These are phyloP conservation scores for Leucopternis melanops DNA, from an alignment of 2,113 vertebrate species.

Conservation along the genomic window DNA sequence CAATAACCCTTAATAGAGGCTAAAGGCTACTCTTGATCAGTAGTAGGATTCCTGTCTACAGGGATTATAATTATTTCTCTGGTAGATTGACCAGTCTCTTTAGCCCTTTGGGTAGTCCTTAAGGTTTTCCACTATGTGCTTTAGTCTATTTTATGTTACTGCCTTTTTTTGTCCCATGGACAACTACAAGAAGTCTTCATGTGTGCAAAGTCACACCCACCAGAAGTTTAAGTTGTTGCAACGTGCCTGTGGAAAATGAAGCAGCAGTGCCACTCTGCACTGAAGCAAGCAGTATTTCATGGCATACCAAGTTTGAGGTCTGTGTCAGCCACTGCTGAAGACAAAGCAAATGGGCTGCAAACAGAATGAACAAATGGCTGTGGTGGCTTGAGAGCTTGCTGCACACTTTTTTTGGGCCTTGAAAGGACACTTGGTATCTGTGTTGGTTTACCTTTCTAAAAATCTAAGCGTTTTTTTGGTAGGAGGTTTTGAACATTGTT, in stretches of 20 bases:
- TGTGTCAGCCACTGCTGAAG: rapidly evolving
- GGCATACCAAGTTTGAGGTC: not conserved
- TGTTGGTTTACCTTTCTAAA: not conserved
- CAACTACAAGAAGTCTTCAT: not conserved
- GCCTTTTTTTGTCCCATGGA: not conserved
- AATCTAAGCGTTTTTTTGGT: not conserved
- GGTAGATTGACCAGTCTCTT: not conserved
- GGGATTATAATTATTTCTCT: not conserved
- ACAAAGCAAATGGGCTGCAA: not conserved
- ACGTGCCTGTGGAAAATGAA: not conserved
- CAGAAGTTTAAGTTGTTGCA: not conserved
- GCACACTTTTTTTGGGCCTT: not conserved
- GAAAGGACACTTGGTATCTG: not conserved
- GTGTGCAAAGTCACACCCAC: not conserved
- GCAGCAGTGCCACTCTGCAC: not conserved
- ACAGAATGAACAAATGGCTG: not conserved
- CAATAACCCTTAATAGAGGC: not conserved
- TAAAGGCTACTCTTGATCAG: not conserved
- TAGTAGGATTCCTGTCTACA: not conserved
- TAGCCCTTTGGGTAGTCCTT: not conserved
- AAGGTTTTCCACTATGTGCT: not conserved
- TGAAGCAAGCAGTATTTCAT: not conserved
- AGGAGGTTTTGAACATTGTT: not conserved
- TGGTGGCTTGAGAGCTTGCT: not conserved
- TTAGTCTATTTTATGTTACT: not conserved